A percentile compares a stretch with the other conserved stretches of the same genome.
These are phyloP conservation scores for Campoplex capitator DNA, from an alignment of 2,888 invertebrate genomes.

Conservation along the genomic window DNA sequence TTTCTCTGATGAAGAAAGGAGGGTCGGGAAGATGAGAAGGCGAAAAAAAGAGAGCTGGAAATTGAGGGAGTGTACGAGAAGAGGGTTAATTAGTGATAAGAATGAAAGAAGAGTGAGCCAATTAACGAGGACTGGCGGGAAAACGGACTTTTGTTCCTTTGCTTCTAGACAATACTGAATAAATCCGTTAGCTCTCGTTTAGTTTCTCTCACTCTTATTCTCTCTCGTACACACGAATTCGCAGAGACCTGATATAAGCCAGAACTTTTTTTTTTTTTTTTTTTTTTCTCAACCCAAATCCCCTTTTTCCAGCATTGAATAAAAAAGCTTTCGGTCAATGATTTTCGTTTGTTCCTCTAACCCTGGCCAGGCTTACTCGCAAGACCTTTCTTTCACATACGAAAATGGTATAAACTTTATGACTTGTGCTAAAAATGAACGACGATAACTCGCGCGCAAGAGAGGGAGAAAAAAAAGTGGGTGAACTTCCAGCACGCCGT, in stretches of 20 bases:
- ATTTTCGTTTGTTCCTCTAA: constrained; percentile 43
- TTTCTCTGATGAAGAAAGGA: constrained; percentile 1
- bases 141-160: constrained; percentile 59
- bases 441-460: constrained; percentile 29
- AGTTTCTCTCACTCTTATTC: background rate
- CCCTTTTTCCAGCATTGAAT: constrained; percentile 8
- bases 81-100: constrained; percentile 60
- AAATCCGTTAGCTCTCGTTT: constrained; percentile 39
- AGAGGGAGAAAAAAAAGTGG: background rate
- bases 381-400: constrained; percentile 42
- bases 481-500: background rate
- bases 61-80: constrained; percentile 8
- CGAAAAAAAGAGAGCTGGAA: constrained; percentile 4
- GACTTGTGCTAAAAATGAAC: constrained; percentile 48
- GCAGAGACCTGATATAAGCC: background rate
- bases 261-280: background rate
- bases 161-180: constrained; percentile 56
- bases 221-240: constrained; percentile 1
- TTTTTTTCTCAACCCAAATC: background rate
- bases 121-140: constrained; percentile 52
- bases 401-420: constrained; percentile 46
- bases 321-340: constrained; percentile 52
- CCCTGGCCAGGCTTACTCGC: background rate
- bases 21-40: constrained; percentile 1
- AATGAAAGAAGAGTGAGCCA: constrained; percentile 44